These are phyloP conservation scores for Nomada lathburiana DNA, from an alignment of 2,888 invertebrate species.

Conservation along the genomic window DNA sequence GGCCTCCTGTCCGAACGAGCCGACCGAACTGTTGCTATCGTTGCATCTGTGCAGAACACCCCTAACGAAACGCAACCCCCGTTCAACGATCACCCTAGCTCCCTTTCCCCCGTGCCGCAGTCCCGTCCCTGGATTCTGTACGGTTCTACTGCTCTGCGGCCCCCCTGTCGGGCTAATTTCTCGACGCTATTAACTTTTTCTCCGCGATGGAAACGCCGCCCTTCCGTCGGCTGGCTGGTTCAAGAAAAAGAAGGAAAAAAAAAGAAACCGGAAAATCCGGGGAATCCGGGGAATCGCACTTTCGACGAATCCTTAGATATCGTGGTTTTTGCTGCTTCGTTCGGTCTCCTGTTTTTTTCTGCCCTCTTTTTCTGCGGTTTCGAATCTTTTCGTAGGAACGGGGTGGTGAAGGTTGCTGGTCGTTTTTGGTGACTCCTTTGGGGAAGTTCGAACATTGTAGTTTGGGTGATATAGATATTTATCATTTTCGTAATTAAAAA, in stretches of 20 bases:
- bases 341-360: background rate
- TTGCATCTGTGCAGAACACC: slow-evolving; percentile 80
- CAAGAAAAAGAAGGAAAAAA: slow-evolving; percentile 14
- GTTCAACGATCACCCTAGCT: slow-evolving; percentile 67
- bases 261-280: slow-evolving; percentile 38
- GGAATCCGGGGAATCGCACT: slow-evolving; percentile 56
- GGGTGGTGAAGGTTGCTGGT: background rate
- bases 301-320: slow-evolving; percentile 41
- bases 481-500: too few relatives aligned
- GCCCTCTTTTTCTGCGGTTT: background rate
- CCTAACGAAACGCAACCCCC: slow-evolving; percentile 75
- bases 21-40: slow-evolving; percentile 81
- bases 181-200: slow-evolving; percentile 80
- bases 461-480: too few relatives aligned
- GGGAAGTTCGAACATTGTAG: too few relatives aligned
- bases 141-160: slow-evolving; percentile 30
- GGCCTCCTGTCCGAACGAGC: slow-evolving; percentile 77
- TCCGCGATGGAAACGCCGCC: slow-evolving; percentile 57
- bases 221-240: slow-evolving; percentile 35
- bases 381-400: background rate
- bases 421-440: background rate
- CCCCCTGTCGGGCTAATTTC: slow-evolving; percentile 76
- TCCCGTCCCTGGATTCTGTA: slow-evolving; percentile 44
- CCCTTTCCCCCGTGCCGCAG: slow-evolving; percentile 20
- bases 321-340: slow-evolving; percentile 16